phyloP scores from a whole-genome alignment of 2,888 invertebrate genomes.

The Acanthoscelides obtectus region DNA sequence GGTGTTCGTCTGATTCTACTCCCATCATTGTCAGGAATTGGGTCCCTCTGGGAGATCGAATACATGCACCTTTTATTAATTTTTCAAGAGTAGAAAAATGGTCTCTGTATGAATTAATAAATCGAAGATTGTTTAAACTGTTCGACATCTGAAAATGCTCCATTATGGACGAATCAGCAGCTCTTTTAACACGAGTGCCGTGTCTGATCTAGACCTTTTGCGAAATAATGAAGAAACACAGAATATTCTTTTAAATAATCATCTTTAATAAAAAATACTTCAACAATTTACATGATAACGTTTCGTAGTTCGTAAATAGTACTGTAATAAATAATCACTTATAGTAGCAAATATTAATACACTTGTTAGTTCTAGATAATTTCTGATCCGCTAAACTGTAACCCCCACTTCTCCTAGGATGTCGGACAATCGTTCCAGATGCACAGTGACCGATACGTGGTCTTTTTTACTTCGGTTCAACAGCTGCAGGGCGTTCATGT shows the following conservation, averaged over 20 bases:
- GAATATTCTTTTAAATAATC: background rate
- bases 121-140: too few relatives aligned
- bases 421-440: conserved; percentile 76
- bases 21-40: too few relatives aligned
- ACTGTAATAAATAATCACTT: background rate
- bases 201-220: too few relatives aligned
- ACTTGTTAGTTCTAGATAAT: background rate
- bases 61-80: too few relatives aligned
- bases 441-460: conserved; percentile 57
- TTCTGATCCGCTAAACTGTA: conserved; percentile 54
- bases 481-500: conserved; percentile 78
- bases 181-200: too few relatives aligned
- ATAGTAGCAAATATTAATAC: background rate
- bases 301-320: background rate
- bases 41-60: too few relatives aligned
- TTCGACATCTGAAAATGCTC: too few relatives aligned
- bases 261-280: background rate
- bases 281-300: background rate
- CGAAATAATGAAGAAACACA: background rate
- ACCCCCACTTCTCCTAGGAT: conserved; percentile 82
- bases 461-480: conserved; percentile 60
- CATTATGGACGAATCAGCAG: too few relatives aligned
- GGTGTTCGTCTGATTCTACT: too few relatives aligned
- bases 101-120: too few relatives aligned
- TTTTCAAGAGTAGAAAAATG: too few relatives aligned